phyloP scores from a whole-genome alignment of 2,797 vertebrate genomes.

The Potorous gilbertii region DNA sequence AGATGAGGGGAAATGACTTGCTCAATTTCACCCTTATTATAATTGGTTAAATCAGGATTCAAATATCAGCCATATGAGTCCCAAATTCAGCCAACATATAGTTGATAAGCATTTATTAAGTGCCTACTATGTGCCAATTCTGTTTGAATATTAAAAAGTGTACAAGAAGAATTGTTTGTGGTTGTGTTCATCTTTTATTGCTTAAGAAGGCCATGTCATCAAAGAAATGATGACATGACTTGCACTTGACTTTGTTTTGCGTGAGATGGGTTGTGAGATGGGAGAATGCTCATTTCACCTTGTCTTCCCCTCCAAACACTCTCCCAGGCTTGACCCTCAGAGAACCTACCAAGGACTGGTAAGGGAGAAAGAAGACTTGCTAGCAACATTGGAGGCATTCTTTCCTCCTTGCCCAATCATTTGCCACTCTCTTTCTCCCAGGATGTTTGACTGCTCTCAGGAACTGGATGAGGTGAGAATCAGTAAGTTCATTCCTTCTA shows the following conservation, averaged over 20 bases:
- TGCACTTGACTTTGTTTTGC: no score
- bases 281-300: not conserved
- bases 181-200: no score
- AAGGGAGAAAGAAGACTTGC: not conserved
- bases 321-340: not conserved
- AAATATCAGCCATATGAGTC: not conserved
- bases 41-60: not conserved
- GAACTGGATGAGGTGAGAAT: not conserved
- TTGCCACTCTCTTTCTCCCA: not conserved
- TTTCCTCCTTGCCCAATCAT: not conserved
- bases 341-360: not conserved
- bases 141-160: not conserved
- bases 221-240: no score
- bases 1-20: not conserved
- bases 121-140: not conserved
- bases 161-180: not conserved
- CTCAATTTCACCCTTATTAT: not conserved
- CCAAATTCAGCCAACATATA: not conserved
- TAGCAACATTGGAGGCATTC: not conserved
- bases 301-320: not conserved
- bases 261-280: no score
- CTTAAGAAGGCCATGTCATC: no score
- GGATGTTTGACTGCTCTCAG: not conserved
- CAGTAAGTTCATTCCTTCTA: not conserved
- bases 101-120: not conserved